Conservation (phyloP, 2,113 vertebrate species). For the Pagrus major region DNA sequence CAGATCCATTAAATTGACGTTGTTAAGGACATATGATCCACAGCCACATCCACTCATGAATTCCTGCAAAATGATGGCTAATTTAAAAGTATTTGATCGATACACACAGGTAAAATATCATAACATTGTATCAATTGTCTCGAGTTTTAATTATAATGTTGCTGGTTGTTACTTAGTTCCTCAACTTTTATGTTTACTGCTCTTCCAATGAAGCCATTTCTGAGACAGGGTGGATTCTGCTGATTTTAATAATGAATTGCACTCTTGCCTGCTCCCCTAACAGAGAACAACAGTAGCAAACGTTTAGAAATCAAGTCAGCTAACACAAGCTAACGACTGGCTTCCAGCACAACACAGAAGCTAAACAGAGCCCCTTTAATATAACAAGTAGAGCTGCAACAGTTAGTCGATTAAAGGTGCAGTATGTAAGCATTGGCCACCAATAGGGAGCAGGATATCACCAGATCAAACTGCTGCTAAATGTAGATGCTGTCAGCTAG, state of each 20-base stretch:
- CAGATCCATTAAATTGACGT: constrained; percentile 51
- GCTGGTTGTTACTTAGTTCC: constrained; percentile 7
- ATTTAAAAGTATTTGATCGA: constrained; percentile 42
- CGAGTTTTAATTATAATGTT: constrained; percentile 3
- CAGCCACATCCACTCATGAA: constrained; percentile 32
- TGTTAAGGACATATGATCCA: constrained; percentile 47
- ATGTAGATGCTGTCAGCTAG: too few species aligned
- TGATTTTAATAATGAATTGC: constrained; percentile 31
- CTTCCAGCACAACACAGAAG: too few species aligned
- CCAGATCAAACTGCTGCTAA: too few species aligned
- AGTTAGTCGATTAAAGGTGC: too few species aligned
- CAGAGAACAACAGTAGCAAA: too few species aligned
- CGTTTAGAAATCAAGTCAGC: too few species aligned
- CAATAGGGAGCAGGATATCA: too few species aligned
- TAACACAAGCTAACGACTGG: too few species aligned
- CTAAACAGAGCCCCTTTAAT: too few species aligned
- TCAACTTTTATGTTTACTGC: background rate
- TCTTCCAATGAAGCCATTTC: constrained; percentile 12
- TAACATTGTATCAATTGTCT: constrained; percentile 15
- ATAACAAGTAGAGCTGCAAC: too few species aligned
- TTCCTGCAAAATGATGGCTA: constrained; percentile 34
- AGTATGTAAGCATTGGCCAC: too few species aligned
- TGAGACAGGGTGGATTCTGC: constrained; percentile 6
- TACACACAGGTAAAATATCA: constrained; percentile 20
- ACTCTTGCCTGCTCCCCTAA: too few species aligned